phyloP scores from a whole-genome alignment of 2,113 vertebrate species.

The Leptobrachium leishanense region DNA sequence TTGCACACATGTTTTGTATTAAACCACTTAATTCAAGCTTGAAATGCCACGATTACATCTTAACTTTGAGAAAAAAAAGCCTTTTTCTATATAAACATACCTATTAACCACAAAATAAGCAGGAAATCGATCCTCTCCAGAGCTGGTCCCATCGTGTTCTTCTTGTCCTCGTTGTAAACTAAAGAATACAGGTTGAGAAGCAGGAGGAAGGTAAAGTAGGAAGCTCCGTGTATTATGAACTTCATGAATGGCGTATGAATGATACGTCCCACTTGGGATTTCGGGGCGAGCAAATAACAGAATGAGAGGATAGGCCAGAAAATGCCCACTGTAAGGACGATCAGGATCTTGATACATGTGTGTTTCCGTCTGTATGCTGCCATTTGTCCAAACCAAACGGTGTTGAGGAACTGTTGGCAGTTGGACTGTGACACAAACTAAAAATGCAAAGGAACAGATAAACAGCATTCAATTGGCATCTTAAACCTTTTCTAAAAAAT shows the following conservation, averaged over 20 bases:
- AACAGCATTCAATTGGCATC: neutral
- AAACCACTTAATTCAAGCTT: too few species aligned
- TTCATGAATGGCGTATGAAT: constrained; percentile 98
- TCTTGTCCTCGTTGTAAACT: constrained; percentile 93
- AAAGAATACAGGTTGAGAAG: constrained; percentile 96
- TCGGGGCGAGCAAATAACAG: constrained; percentile 93
- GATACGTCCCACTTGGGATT: constrained; percentile 90
- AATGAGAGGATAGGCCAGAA: constrained; percentile 93
- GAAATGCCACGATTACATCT: too few species aligned
- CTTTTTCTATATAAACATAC: constrained; percentile 65
- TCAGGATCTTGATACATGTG: constrained; percentile 93
- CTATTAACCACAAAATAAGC: constrained; percentile 95
- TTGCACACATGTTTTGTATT: too few species aligned
- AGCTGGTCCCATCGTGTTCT: constrained; percentile 92
- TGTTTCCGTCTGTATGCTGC: constrained; percentile 96
- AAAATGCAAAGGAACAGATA: constrained; percentile 19
- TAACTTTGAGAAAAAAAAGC: too few species aligned
- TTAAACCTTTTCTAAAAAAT: too few species aligned
- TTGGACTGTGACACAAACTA: constrained; percentile 98
- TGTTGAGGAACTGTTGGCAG: constrained; percentile 98
- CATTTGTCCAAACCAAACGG: constrained; percentile 97
- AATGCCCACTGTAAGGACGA: constrained; percentile 85
- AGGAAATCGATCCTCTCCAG: constrained; percentile 94
- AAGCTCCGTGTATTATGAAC: constrained; percentile 97
- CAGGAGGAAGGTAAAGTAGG: constrained; percentile 94